Base-by-base conservation (phyloP, 2,113 vertebrate species). In the Guaruba guarouba region DNA sequence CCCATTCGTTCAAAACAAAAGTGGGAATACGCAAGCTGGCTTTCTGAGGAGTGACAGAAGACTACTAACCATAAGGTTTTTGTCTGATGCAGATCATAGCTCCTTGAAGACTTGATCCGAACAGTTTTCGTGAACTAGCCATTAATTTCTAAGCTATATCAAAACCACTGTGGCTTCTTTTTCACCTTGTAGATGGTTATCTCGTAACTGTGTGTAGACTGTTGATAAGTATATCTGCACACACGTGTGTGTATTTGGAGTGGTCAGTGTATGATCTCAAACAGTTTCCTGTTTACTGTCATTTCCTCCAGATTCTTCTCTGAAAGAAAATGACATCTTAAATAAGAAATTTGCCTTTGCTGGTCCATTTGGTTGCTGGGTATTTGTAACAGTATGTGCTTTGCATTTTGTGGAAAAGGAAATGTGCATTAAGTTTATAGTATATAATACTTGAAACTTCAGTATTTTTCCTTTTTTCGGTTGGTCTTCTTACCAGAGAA, bases 241-340 rank as follows among this genome's bases (percentile, higher is more conserved):
- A 3, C 1, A 1, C 5, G 2, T 20, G 11, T 24, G 10, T 61
- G 3, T 46, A 10, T 37, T 43, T 59, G 24, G 43, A 41, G 17
- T 20, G 29, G 20, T 71, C 46, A 54, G 0, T 11, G 2, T 75
- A 48, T 27, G n/a, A 23, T n/a, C 31, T 9, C 39, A 28, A 62
- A 48, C 7, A 17, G 11, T 44, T 44, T 44, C 43, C 43, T 44
- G 43, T 44, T 76, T 28, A 10, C 39, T 69, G 17, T 44, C 11
- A 27, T 64, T 90, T 54, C 12, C 9, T 61, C 29, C 37, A 20
- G 25, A 33, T 64, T 68, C 29, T 70, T 86, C n/a, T 68, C 57
- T 86, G 46, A 44, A 51, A 75, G 43, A 87, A 51, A 61, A 70
- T 46, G 20, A 23, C 43, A 41, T 13, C 27, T 70, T n/a, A 28